phyloP scores from a whole-genome alignment of 2,797 vertebrate species.

The Botia kubotai region DNA sequence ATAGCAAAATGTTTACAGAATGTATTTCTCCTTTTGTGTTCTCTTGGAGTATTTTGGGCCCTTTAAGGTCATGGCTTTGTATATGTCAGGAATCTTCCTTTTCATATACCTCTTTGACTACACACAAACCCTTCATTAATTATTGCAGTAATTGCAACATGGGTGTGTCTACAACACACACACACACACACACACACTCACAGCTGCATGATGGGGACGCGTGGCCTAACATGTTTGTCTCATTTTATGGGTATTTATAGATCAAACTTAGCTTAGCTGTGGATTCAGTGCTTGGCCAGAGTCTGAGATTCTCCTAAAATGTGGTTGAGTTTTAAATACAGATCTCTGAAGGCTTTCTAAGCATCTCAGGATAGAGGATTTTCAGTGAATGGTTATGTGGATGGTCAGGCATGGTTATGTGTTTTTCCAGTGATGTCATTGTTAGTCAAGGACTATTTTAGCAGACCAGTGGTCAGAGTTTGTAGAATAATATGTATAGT shows the following conservation, averaged over 20 bases:
- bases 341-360: slow-evolving; percentile 34
- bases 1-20: too few species aligned
- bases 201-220: slow-evolving; percentile 33
- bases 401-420: slow-evolving; percentile 46
- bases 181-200: slow-evolving; percentile 21
- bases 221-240: slow-evolving; percentile 47
- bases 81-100: background rate
- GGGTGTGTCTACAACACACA: slow-evolving; percentile 45
- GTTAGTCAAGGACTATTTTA: slow-evolving; percentile 38
- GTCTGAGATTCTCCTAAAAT: slow-evolving; percentile 24
- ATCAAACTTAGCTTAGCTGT: slow-evolving; percentile 46
- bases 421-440: slow-evolving; percentile 53
- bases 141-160: slow-evolving; percentile 27
- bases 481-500: slow-evolving; percentile 33
- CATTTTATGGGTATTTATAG: slow-evolving; percentile 55
- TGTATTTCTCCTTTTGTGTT: too few species aligned
- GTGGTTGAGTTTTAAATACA: slow-evolving; percentile 49
- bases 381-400: slow-evolving; percentile 33
- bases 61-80: background rate
- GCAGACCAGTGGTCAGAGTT: slow-evolving; percentile 41
- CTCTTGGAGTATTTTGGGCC: background rate
- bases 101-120: background rate
- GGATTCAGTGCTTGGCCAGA: slow-evolving; percentile 36
- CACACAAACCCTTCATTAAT: background rate
- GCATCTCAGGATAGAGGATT: slow-evolving; percentile 26